Evolutionary conservation across 2,113 vertebrate genomes (phyloP).

Genomic region (Chaetorhynchus papuensis): DNA sequence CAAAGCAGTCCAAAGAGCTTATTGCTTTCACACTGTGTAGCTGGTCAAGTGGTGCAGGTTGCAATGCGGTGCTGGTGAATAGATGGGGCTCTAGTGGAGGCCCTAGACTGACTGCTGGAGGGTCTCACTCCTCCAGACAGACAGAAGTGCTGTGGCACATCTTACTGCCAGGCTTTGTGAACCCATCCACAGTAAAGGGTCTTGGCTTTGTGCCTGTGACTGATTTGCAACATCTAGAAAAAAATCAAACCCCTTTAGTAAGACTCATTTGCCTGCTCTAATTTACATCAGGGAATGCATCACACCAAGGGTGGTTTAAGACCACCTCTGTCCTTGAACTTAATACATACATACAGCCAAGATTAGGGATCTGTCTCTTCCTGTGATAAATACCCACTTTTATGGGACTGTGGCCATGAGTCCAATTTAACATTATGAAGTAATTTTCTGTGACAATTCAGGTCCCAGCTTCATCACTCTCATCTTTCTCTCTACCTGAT

Average conservation of each 20-base stretch:
- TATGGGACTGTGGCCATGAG: background rate
- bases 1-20: background rate
- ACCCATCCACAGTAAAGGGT: background rate
- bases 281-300: background rate
- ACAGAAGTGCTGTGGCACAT: background rate
- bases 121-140: background rate
- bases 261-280: background rate
- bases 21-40: background rate
- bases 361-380: background rate
- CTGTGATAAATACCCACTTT: background rate
- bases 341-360: background rate
- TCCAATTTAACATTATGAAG: conserved; percentile 16
- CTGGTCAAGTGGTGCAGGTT: background rate
- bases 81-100: background rate
- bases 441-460: conserved; percentile 13
- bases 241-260: background rate
- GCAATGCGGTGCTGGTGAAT: background rate
- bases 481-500: conserved; percentile 9
- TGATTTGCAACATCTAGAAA: background rate
- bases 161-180: background rate
- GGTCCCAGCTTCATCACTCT: background rate
- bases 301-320: background rate
- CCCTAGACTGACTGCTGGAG: background rate
- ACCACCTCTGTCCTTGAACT: background rate
- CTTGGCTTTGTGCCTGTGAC: background rate